Conservation (phyloP, 2,888 invertebrate species). For the Sarcophaga caerulescens region DNA sequence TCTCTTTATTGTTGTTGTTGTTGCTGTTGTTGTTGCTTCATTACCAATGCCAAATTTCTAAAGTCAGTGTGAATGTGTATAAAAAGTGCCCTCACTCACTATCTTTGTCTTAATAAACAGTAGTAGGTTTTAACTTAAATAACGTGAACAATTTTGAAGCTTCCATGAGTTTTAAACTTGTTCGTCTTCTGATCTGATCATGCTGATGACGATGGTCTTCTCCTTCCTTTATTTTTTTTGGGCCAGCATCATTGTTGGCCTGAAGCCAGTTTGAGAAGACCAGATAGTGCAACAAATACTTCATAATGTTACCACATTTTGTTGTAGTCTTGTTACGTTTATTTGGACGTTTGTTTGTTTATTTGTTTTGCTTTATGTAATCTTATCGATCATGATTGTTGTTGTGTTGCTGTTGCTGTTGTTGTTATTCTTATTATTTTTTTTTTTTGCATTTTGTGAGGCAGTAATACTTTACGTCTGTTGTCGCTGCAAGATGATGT, state of each 20-base stretch:
- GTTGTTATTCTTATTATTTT: slow-evolving; percentile 8
- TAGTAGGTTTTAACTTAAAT: slow-evolving; percentile 76
- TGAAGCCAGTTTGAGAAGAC: slow-evolving; percentile 18
- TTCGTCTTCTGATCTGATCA: slow-evolving; percentile 19
- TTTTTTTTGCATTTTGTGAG: slow-evolving; percentile 55
- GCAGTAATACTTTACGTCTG: slow-evolving; percentile 36
- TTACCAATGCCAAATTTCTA: background rate
- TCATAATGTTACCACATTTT: slow-evolving; percentile 58
- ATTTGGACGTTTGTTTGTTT: slow-evolving; percentile 20
- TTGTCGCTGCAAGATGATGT: slow-evolving; percentile 39
- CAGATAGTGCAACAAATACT: slow-evolving; percentile 51
- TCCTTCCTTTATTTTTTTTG: background rate
- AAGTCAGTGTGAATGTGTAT: background rate
- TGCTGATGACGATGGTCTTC: background rate
- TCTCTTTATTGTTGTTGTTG: background rate
- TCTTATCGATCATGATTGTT: slow-evolving; percentile 54
- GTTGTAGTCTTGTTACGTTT: background rate
- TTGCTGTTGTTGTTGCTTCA: slow-evolving; percentile 24
- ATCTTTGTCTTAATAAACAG: slow-evolving; percentile 64
- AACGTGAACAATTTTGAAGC: slow-evolving; percentile 77
- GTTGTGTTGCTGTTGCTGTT: slow-evolving; percentile 8
- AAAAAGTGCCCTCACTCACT: slow-evolving; percentile 16
- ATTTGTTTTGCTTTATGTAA: slow-evolving; percentile 43
- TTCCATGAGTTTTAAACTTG: slow-evolving; percentile 75
- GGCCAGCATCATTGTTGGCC: background rate